A percentile compares a stretch with the other conserved stretches of the same genome.
phyloP scores from a whole-genome alignment of 2,888 invertebrate genomes.

The Plagodis pulveraria region DNA sequence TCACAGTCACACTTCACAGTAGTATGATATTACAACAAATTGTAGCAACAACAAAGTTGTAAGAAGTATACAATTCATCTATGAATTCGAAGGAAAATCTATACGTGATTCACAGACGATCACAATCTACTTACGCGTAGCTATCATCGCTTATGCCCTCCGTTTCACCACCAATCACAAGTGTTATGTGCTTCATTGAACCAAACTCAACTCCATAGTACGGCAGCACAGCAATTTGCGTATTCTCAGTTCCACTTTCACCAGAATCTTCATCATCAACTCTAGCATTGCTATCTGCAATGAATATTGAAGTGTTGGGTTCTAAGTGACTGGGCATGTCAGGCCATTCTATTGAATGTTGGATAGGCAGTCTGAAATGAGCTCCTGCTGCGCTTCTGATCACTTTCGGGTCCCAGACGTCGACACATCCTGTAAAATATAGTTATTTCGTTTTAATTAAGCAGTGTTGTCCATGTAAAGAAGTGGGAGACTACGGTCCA shows the following conservation, averaged over 20 bases:
- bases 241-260: conserved; percentile 33
- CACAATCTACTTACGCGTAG: conserved; percentile 75
- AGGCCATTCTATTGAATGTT: conserved; percentile 87
- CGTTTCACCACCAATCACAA: conserved; percentile 96
- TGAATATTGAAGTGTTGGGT: conserved; percentile 81
- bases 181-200: conserved; percentile 80
- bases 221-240: conserved; percentile 82
- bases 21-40: too few species aligned
- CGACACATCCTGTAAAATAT: conserved; percentile 89
- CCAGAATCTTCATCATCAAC: conserved; percentile 40
- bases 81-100: conserved; percentile 4
- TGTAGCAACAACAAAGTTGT: too few species aligned
- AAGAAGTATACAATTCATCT: too few species aligned
- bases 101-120: too few species aligned
- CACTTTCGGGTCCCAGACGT: conserved; percentile 96
- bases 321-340: conserved; percentile 81
- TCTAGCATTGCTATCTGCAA: conserved; percentile 88
- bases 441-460: neutral
- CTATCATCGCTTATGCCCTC: conserved; percentile 92
- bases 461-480: neutral
- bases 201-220: conserved; percentile 87
- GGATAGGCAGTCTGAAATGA: conserved; percentile 91
- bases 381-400: conserved; percentile 93
- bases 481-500: too few species aligned
- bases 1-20: too few species aligned